phyloP scores from a whole-genome alignment of 2,888 invertebrate genomes.

The Heliconius ethilla region DNA sequence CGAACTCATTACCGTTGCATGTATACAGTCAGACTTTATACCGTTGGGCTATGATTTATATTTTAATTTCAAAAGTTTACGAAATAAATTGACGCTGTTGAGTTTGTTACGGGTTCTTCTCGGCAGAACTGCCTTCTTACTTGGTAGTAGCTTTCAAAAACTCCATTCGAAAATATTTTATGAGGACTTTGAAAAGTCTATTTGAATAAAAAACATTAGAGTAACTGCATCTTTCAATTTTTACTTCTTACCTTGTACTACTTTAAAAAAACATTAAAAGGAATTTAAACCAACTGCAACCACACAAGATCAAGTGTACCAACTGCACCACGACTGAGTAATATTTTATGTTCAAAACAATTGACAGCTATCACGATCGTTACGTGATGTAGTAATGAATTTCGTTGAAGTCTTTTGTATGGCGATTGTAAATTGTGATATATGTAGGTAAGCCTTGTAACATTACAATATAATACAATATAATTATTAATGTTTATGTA shows the following conservation, averaged over 20 bases:
- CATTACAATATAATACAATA: too few species aligned
- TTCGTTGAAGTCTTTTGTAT: constrained; percentile 47
- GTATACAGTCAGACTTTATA: neutral
- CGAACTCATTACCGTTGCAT: neutral
- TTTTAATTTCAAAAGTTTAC: too few species aligned
- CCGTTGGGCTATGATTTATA: too few species aligned
- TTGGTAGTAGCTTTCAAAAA: too few species aligned
- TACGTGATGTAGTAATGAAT: neutral
- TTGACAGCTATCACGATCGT: constrained; percentile 9
- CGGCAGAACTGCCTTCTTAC: too few species aligned
- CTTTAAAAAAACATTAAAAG: neutral
- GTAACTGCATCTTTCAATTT: neutral
- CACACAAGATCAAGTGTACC: neutral
- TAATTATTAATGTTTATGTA: too few species aligned
- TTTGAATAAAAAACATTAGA: neutral
- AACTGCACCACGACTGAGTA: neutral
- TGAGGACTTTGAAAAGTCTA: too few species aligned
- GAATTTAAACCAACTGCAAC: neutral
- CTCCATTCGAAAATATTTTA: too few species aligned
- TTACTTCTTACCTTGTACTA: neutral
- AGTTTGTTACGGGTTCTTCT: too few species aligned
- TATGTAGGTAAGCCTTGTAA: neutral
- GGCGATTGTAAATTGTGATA: neutral
- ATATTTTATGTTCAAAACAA: neutral
- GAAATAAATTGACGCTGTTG: too few species aligned